These are phyloP conservation scores for Drosophila bocki DNA, from an alignment of 1,140 invertebrate species.

Conservation along the genomic window DNA sequence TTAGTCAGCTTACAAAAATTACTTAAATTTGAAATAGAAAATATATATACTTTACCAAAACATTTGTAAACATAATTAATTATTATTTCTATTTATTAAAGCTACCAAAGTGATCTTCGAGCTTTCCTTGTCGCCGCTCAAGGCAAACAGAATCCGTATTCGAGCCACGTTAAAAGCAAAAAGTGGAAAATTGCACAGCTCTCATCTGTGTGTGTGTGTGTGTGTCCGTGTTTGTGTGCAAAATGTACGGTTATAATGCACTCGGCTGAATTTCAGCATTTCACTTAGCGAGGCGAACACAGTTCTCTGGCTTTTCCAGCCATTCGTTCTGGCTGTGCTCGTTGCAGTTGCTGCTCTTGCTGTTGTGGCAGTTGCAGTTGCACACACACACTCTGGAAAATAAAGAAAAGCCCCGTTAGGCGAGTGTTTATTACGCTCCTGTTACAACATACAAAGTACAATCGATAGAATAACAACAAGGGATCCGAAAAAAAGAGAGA, in stretches of 20 bases:
- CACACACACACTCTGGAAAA: constrained; percentile 49
- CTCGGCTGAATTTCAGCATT: constrained; percentile 56
- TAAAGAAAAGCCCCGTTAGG: constrained; percentile 74
- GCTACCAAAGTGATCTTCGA: constrained; percentile 12
- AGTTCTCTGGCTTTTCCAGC: constrained; percentile 45
- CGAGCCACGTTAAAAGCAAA: constrained; percentile 71
- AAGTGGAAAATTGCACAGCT: constrained; percentile 65
- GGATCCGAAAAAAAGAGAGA: not conserved
- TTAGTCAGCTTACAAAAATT: not conserved
- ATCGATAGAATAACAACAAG: constrained; percentile 15
- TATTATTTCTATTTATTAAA: not conserved
- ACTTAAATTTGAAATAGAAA: not conserved
- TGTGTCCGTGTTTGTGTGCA: constrained; percentile 46
- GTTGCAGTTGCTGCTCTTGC: constrained; percentile 37
- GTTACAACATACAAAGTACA: constrained; percentile 77
- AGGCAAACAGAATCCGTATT: constrained; percentile 62
- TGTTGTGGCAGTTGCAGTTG: constrained; percentile 56
- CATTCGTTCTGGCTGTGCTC: constrained; percentile 57
- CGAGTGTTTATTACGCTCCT: constrained; percentile 79
- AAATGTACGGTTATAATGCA: constrained; percentile 79
- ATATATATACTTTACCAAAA: not conserved
- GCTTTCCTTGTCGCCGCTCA: constrained; percentile 46
- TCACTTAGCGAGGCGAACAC: constrained; percentile 63
- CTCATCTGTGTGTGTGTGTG: constrained; percentile 21
- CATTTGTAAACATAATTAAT: not conserved